phyloP scores from a whole-genome alignment of 2,797 vertebrate species.

The Atherinosoma microstoma region DNA sequence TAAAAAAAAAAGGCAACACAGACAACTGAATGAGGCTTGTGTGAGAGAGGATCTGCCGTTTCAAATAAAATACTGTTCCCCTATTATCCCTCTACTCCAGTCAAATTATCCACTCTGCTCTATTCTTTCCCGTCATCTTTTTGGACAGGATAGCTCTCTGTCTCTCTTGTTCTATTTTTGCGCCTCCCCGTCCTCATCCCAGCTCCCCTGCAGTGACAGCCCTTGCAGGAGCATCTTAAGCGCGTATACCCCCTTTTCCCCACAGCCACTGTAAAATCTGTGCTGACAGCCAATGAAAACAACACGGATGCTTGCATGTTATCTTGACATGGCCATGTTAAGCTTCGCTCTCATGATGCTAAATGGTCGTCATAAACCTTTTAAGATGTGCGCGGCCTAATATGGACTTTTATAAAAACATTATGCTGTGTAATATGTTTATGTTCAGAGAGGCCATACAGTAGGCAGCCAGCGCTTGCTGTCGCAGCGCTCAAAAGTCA shows the following conservation, averaged over 20 bases:
- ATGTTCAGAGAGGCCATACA: slow-evolving; percentile 69
- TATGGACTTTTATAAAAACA: slow-evolving; percentile 81
- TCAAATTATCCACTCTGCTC: slow-evolving; percentile 77
- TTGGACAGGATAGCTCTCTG: slow-evolving; percentile 74
- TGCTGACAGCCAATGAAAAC: slow-evolving; percentile 88
- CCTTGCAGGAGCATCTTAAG: slow-evolving; percentile 81
- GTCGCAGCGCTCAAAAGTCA: slow-evolving; percentile 63
- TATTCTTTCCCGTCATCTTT: slow-evolving; percentile 75
- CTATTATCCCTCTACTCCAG: slow-evolving; percentile 74
- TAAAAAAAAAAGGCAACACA: slow-evolving; percentile 44
- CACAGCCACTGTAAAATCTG: slow-evolving; percentile 85
- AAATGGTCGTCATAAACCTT: slow-evolving; percentile 87
- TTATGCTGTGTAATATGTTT: slow-evolving; percentile 82
- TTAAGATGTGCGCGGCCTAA: slow-evolving; percentile 81
- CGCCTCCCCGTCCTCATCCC: slow-evolving; percentile 60
- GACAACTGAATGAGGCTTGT: slow-evolving; percentile 55
- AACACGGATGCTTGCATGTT: slow-evolving; percentile 86
- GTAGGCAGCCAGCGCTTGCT: slow-evolving; percentile 60
- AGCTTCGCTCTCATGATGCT: slow-evolving; percentile 83
- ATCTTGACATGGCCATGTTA: slow-evolving; percentile 88
- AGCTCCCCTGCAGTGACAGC: slow-evolving; percentile 79
- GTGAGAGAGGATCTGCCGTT: slow-evolving; percentile 60
- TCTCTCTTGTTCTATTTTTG: slow-evolving; percentile 79
- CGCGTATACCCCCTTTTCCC: slow-evolving; percentile 74
- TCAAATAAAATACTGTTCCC: slow-evolving; percentile 71